A percentile compares a stretch with the other conserved stretches of the same genome.
phyloP scores from a whole-genome alignment of 1,140 invertebrate genomes.

The Lasioglossum baleicum region DNA sequence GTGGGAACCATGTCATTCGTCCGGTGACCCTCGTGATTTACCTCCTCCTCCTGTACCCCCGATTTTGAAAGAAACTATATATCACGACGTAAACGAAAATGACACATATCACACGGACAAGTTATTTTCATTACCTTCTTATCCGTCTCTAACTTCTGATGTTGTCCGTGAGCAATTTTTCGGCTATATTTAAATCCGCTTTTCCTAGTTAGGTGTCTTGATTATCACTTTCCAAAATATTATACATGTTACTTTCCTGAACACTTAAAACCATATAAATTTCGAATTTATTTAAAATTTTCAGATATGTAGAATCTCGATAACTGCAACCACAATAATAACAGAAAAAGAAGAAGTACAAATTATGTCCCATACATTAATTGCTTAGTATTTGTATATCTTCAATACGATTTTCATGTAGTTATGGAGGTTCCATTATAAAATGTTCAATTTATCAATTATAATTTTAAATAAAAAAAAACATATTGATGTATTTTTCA shows the following conservation, averaged over 20 bases:
- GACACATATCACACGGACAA: constrained; percentile 73
- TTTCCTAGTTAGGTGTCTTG: constrained; percentile 41
- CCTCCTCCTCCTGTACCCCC: constrained; percentile 57
- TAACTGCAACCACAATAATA: no score
- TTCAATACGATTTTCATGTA: no score
- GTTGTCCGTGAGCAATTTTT: constrained; percentile 85
- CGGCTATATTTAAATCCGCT: constrained; percentile 82
- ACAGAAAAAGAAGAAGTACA: no score
- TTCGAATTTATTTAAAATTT: no score
- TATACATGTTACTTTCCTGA: not conserved
- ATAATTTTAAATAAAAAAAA: not conserved
- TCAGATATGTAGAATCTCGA: no score
- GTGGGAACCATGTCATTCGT: constrained; percentile 85
- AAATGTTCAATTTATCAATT: no score
- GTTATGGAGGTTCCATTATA: no score
- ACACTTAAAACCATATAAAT: no score
- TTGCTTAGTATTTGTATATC: no score
- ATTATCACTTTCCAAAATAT: constrained; percentile 18
- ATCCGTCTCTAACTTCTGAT: constrained; percentile 73
- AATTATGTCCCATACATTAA: no score
- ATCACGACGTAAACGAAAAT: constrained; percentile 57
- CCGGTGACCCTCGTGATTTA: constrained; percentile 71
- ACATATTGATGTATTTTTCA: no score
- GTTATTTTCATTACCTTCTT: constrained; percentile 38
- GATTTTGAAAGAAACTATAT: constrained; percentile 60